Evolutionary conservation across 1,140 invertebrate genomes (phyloP).

Genomic region (Cataglyphis hispanica): DNA sequence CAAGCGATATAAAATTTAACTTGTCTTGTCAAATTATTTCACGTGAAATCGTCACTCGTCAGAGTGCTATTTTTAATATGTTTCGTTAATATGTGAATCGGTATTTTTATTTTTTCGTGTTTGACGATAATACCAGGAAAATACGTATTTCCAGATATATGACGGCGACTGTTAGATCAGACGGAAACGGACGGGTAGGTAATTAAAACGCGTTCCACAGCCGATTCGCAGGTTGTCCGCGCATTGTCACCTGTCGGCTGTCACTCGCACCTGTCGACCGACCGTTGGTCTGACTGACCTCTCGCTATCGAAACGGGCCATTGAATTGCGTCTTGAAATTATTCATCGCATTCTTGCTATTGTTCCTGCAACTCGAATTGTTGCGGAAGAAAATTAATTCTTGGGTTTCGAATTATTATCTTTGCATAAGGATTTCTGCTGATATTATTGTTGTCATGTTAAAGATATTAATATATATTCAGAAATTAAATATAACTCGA

Average conservation of each 20-base stretch:
- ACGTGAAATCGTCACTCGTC: neutral
- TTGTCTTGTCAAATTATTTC: neutral
- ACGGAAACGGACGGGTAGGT: slow-evolving; percentile 31
- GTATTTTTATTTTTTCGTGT: neutral
- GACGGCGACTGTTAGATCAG: neutral
- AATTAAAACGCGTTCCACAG: slow-evolving; percentile 47
- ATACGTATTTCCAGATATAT: slow-evolving; percentile 7
- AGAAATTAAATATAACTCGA: slow-evolving; percentile 3
- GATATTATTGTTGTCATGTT: neutral
- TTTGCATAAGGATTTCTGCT: neutral
- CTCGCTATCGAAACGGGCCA: slow-evolving; percentile 2
- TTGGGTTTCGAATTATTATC: neutral
- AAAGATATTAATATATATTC: neutral
- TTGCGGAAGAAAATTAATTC: neutral
- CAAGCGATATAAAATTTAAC: neutral
- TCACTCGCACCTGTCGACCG: slow-evolving; percentile 45
- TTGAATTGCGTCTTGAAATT: slow-evolving; percentile 28
- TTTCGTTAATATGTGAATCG: neutral
- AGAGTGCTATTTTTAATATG: no score
- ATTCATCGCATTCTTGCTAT: neutral
- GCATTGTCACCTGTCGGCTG: slow-evolving; percentile 59
- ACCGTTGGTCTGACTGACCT: neutral
- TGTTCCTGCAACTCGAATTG: neutral
- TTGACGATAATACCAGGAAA: neutral
- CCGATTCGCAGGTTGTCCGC: slow-evolving; percentile 25